Evolutionary conservation across 1,140 invertebrate species (phyloP).

Genomic region (Adoxophyes honmai): DNA sequence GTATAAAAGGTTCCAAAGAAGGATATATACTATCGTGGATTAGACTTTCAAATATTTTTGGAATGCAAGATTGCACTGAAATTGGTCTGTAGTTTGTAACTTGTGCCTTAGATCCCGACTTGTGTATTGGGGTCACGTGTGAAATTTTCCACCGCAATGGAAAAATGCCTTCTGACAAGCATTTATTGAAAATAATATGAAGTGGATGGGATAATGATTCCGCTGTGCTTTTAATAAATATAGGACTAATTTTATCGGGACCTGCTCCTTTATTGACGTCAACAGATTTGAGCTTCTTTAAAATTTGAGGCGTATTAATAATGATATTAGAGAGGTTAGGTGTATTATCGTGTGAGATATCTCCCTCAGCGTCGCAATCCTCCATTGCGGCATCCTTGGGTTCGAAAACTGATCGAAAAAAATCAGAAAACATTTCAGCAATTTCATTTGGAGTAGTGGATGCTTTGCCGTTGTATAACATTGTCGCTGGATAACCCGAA

Average conservation of each 20-base stretch:
- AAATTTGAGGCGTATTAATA: too few relatives aligned
- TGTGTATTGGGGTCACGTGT: constrained; percentile 2
- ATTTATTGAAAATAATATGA: background rate
- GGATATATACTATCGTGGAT: constrained; percentile 9
- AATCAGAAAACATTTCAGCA: too few relatives aligned
- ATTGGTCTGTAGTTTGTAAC: constrained; percentile 15
- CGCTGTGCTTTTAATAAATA: constrained; percentile 17
- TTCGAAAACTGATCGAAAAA: too few relatives aligned
- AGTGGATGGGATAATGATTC: constrained; percentile 5
- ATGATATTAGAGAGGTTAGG: too few relatives aligned
- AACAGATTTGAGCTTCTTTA: background rate
- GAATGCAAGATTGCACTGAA: background rate
- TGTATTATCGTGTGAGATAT: too few relatives aligned
- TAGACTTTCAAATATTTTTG: constrained; percentile 13
- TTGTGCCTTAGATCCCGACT: background rate
- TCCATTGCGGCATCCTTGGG: too few relatives aligned
- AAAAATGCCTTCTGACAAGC: background rate
- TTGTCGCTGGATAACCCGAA: too few relatives aligned
- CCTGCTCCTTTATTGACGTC: constrained; percentile 20
- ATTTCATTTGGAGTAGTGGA: too few relatives aligned
- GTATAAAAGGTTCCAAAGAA: background rate
- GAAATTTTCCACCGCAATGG: constrained; percentile 5
- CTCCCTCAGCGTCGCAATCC: too few relatives aligned
- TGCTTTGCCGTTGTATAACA: too few relatives aligned
- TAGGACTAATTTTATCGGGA: constrained; percentile 10